Conservation (phyloP, 2,797 vertebrate species). For the Esox masquinongy region DNA sequence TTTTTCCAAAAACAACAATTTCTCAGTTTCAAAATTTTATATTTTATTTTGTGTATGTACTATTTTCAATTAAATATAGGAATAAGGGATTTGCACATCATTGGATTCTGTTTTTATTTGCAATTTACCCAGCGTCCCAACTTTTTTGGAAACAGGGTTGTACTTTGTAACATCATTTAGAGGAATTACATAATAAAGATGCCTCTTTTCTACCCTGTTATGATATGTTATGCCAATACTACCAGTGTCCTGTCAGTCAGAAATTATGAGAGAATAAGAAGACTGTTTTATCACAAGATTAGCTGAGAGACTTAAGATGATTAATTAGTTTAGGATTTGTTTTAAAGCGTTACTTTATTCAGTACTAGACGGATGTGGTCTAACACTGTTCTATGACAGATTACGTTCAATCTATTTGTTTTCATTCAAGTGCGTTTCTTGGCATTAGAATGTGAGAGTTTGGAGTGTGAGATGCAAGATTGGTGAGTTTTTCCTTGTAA, state of each 20-base stretch:
- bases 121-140: too few species aligned
- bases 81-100: too few species aligned
- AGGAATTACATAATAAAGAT: neutral
- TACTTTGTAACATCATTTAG: too few species aligned
- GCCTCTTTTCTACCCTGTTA: neutral
- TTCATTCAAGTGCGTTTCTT: neutral
- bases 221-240: neutral
- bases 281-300: neutral
- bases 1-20: too few species aligned
- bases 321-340: slow-evolving; percentile 9
- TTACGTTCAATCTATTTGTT: neutral
- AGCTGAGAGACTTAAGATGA: neutral
- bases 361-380: neutral
- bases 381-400: neutral
- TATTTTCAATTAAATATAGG: too few species aligned
- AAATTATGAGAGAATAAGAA: neutral
- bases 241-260: neutral
- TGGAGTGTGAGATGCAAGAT: neutral
- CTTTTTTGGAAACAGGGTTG: too few species aligned
- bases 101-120: too few species aligned
- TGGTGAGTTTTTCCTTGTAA: neutral
- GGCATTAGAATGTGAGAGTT: neutral
- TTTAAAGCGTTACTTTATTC: neutral
- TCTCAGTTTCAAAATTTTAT: too few species aligned
- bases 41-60: too few species aligned